Evolutionary conservation across 2,797 vertebrate species (phyloP).

Genomic region (Scolopax rusticola): DNA sequence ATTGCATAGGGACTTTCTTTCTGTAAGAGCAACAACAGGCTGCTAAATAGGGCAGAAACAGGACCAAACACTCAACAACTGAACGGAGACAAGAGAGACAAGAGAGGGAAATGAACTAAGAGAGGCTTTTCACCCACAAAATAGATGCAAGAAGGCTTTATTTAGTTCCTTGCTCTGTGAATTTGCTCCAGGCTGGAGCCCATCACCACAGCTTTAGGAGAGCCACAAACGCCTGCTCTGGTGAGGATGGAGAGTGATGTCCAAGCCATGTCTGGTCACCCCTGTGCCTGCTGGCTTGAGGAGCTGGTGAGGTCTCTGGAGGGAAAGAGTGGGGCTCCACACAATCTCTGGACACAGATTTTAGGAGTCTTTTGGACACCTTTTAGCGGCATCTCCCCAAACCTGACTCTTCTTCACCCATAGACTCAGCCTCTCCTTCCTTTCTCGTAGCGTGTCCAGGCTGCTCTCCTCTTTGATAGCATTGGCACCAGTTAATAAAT

Average conservation of each 20-base stretch:
- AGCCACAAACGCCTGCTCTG: too few relatives aligned
- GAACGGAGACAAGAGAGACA: neutral
- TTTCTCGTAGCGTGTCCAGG: neutral
- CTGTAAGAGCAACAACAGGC: neutral
- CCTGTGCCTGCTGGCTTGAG: neutral
- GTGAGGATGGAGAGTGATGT: neutral
- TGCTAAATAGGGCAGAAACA: accelerated
- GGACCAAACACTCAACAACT: neutral
- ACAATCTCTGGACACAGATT: neutral
- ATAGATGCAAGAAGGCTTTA: neutral
- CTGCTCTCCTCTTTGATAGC: neutral
- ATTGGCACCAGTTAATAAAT: accelerated
- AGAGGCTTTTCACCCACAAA: neutral
- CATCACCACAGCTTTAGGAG: neutral
- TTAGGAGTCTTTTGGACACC: accelerated
- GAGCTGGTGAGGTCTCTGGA: neutral
- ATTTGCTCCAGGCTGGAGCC: neutral
- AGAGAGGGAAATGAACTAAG: too few relatives aligned
- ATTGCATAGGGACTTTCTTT: neutral
- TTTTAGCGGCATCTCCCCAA: neutral
- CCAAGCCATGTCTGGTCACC: neutral
- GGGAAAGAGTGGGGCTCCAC: neutral
- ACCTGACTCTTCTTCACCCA: neutral
- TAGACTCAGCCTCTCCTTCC: neutral
- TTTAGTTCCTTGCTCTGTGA: neutral